Percentiles rank a stretch among this genome's conserved stretches.
These are phyloP conservation scores for Centroberyx gerrardi DNA, from an alignment of 2,797 vertebrate species.

Conservation along the genomic window DNA sequence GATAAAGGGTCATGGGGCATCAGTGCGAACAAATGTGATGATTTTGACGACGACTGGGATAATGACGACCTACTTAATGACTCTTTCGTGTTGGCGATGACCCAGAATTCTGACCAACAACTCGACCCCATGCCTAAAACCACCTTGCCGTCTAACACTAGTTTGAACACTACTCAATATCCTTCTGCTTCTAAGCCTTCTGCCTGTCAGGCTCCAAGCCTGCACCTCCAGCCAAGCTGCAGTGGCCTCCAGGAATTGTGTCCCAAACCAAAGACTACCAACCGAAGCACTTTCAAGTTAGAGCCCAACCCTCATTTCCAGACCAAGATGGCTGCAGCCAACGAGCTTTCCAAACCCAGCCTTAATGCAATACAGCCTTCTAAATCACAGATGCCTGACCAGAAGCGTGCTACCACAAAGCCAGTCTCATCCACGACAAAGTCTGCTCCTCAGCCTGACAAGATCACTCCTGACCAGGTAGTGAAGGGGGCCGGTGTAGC, in stretches of 20 bases:
- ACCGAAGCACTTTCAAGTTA: conserved; percentile 76
- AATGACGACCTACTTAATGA: conserved; percentile 91
- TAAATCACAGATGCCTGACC: conserved; percentile 49
- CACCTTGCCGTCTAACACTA: conserved; percentile 32
- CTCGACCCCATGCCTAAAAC: conserved; percentile 39
- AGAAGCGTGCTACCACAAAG: conserved; percentile 40
- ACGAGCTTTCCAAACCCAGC: conserved; percentile 56
- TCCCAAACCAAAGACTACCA: conserved; percentile 73
- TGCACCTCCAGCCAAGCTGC: conserved; percentile 35
- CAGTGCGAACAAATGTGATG: conserved; percentile 52
- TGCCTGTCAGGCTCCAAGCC: conserved; percentile 14
- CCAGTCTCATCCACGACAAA: conserved; percentile 42
- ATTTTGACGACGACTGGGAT: conserved; percentile 93
- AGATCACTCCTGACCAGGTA: conserved; percentile 65
- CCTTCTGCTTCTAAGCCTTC: conserved; percentile 37
- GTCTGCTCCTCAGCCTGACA: conserved; percentile 24
- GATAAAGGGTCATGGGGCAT: conserved; percentile 18
- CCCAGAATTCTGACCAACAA: conserved; percentile 82
- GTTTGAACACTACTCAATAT: conserved; percentile 29
- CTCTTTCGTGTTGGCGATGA: conserved; percentile 87
- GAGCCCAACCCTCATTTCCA: conserved; percentile 73
- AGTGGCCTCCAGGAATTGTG: conserved; percentile 67
- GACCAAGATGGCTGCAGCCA: conserved; percentile 32
- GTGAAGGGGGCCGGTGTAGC: conserved; percentile 39
- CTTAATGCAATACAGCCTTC: conserved; percentile 48